Conservation (phyloP, 2,113 vertebrate species). For the Cairina moschata region DNA sequence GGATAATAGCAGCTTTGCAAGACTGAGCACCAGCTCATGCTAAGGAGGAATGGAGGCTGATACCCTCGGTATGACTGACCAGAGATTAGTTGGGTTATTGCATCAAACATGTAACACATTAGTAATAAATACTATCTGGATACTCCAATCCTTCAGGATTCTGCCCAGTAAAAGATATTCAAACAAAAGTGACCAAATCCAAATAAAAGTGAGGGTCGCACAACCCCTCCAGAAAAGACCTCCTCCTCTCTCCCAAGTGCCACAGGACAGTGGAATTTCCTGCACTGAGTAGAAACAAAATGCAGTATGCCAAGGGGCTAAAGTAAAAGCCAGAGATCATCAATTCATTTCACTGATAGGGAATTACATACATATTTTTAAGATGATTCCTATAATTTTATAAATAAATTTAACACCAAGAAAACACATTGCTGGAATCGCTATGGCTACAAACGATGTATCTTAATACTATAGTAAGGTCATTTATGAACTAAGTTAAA, state of each 20-base stretch:
- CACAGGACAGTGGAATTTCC: not conserved
- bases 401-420: not conserved
- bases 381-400: not conserved
- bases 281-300: not conserved
- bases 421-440: not conserved
- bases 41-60: rapidly evolving
- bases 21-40: not conserved
- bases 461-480: not conserved
- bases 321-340: not conserved
- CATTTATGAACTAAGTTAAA: not conserved
- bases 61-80: not conserved
- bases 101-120: not conserved
- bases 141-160: not conserved
- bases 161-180: not conserved
- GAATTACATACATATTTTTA: not conserved
- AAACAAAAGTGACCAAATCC: not conserved
- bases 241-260: not conserved
- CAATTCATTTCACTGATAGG: not conserved
- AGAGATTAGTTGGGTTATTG: not conserved
- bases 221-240: not conserved
- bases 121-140: not conserved
- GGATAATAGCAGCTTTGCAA: not conserved
- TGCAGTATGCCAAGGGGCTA: not conserved
- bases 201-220: not conserved
- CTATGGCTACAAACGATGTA: not conserved